A percentile compares a stretch with the other conserved stretches of the same genome.
Conservation (phyloP, 2,797 vertebrate genomes). For the Spinus olivaceus region DNA sequence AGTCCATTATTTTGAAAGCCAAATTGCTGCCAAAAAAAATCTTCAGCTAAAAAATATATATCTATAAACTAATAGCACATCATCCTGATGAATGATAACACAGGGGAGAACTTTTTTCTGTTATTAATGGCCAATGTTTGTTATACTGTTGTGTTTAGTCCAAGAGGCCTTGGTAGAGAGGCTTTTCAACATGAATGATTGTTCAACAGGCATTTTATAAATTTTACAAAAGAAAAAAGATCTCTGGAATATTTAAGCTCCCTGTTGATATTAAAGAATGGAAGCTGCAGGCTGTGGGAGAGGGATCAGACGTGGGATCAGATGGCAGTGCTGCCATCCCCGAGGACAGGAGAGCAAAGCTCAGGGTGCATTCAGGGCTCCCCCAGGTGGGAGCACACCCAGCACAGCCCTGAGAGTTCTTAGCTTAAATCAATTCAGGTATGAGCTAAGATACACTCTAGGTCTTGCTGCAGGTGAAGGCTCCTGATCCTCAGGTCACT, state of each 20-base stretch:
- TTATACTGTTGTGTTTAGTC: constrained; percentile 2
- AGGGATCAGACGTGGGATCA: fast-evolving
- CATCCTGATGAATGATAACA: constrained; percentile 30
- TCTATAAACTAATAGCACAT: constrained; percentile 38
- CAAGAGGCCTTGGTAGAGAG: background rate
- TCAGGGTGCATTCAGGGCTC: background rate
- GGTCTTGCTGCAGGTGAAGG: background rate
- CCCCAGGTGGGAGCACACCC: background rate
- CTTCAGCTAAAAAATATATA: constrained; percentile 25
- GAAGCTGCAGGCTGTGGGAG: background rate
- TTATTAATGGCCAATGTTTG: constrained; percentile 38
- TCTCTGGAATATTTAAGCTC: background rate
- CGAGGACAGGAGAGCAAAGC: fast-evolving
- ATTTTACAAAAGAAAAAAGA: background rate
- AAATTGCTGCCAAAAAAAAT: constrained; percentile 46
- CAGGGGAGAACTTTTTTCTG: background rate
- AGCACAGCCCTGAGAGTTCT: background rate
- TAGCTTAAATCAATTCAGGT: background rate
- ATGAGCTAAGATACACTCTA: fast-evolving
- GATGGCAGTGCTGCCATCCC: background rate
- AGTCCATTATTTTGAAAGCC: constrained; percentile 48
- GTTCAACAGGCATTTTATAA: background rate
- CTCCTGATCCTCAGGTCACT: fast-evolving
- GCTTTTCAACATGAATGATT: background rate
- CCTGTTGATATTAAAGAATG: background rate